Base-by-base conservation (phyloP, 2,888 invertebrate genomes). In the Drosophila rellima region DNA sequence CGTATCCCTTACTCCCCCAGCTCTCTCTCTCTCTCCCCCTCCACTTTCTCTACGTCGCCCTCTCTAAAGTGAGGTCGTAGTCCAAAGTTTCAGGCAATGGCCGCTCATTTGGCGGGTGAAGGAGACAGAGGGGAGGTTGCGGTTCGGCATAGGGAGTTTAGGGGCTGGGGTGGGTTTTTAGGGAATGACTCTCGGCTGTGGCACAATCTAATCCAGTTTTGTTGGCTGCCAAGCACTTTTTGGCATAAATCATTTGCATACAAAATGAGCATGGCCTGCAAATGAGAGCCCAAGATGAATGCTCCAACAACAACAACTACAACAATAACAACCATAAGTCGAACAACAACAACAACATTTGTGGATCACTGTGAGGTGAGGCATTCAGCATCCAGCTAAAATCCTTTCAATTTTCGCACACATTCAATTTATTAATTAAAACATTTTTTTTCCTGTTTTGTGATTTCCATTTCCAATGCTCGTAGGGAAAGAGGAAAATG, bases 381-480 rank as follows among this genome's bases (percentile, higher is more conserved):
- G 57, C 35, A 33, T 33, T 48, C 33, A 23, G 45, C 45, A 56
- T 35, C 17, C 56, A 35, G 77, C 71, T 66, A 71, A 86, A 91
- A 90, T 90, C 90, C 91, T 91, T 90, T 91, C 90, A 90, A 91
- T 91, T 88, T 91, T 90, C 87, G 78, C 83, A 88, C 90, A 85
- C 88, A 91, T 89, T 87, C 91, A 90, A 91, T 91, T 91, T 90
- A 91, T 91, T 91, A 91, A 91, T 91, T 91, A 91, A 91, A 91
- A 90, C 89, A 84, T 70, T 68, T 70, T 73, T 73, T 78, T 78
- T 78, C 68, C 74, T 82, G 69, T 88, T 81, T 75, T 55, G 57
- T 73, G 80, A 82, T 83, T 75, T 79, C 61, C 79, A 78, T 70
- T 74, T 74, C 68, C 66, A 66, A 59, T 65, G 70, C 39, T 50